Base-by-base conservation (phyloP, 2,888 invertebrate species). In the Epirrita christyi region DNA sequence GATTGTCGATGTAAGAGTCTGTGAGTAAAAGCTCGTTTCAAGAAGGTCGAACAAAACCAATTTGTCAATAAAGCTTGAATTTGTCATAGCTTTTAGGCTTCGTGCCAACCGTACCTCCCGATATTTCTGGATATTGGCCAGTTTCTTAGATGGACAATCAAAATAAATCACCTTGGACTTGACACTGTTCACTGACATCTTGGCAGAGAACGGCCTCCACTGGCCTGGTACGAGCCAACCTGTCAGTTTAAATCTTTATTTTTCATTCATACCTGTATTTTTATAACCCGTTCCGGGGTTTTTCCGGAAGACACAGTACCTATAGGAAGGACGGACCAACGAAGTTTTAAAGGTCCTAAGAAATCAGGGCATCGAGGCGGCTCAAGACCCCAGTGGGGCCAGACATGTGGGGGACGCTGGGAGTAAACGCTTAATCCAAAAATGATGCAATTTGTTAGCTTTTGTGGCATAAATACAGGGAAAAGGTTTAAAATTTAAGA, bases 151-250 rank as follows among this genome's bases (percentile, higher is more conserved):
- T 64, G 70, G 79, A 83, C 75, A 79, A 80, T 82, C 75, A 76
- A 86, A 87, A 85, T 81, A 82, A 70, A 63, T 68, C 70, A 64
- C 83, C 83, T 86, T 83, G 85, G 82, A 82, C 82, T 83, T 87
- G 83, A 81, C 76, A 76, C 73, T 70, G 74, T 66, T 68, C 68
- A 66, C 65, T 73, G 74, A 71, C 77, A 66, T 73, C 66, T 67
- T 64, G 58, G 60, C 63, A 63, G 57, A 51, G 52, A 38, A 14
- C 42, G 29, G 14, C 21, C 28, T 43, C 28, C 34, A 62, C 55
- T 60, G 68, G 72, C 62, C 74, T 75, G 74, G 66, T 74, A 70
- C 58, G 61, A 61, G 68, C 64, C 68, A 67, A 64, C 42, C 61
- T 68, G 73, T 66, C 71, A 68, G 38, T 59, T 67, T 53, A 55